Base-by-base conservation (phyloP, 1,140 invertebrate genomes). In the Drosophila mojavensis region DNA sequence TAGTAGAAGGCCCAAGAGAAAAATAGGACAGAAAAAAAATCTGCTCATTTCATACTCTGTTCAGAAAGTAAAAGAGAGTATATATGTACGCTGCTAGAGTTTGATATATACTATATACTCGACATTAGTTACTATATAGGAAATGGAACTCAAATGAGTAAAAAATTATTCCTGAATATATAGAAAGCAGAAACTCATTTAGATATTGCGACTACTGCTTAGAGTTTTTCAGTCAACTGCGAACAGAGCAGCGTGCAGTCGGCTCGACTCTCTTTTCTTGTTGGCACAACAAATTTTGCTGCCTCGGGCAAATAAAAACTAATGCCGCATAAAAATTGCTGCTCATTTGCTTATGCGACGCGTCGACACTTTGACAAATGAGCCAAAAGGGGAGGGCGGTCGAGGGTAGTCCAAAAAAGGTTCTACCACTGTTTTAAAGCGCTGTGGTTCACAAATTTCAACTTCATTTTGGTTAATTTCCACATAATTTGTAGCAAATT, bases 251-350 rank as follows among this genome's bases (percentile, higher is more conserved):
- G 10, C 20, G 24, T 24, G 20, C 20, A 24, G 24, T 26, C 48
- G 48, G 48, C 20, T 24, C 9, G 20, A 50, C 48, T 26, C 20
- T 45, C 5, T 61, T n/a, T 56, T 11, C 11, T 39, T 3, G 36
- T 39, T 58, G 26, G 20, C 54, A 39, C 51, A 50, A 50, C 78
- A 79, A 70, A 64, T 78, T 61, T 65, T 62, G 75, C 61, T 63
- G 75, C 58, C 74, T 68, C 15, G 50, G 65, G 65, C 74, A 81
- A 84, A 78, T 68, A 75, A 70, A 60, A 78, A 56, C 70, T 72
- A 85, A 75, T 76, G 81, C 75, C 54, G 75, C 75, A 72, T 85
- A 71, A 85, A 85, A 81, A 80, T 85, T 83, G 73, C 81, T 75
- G 62, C 53, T 50, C 81, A 85, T 78, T 83, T 82, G 61, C 53